Evolutionary conservation across 1,140 invertebrate genomes (phyloP).

Genomic region (Amphibalanus amphitrite): DNA sequence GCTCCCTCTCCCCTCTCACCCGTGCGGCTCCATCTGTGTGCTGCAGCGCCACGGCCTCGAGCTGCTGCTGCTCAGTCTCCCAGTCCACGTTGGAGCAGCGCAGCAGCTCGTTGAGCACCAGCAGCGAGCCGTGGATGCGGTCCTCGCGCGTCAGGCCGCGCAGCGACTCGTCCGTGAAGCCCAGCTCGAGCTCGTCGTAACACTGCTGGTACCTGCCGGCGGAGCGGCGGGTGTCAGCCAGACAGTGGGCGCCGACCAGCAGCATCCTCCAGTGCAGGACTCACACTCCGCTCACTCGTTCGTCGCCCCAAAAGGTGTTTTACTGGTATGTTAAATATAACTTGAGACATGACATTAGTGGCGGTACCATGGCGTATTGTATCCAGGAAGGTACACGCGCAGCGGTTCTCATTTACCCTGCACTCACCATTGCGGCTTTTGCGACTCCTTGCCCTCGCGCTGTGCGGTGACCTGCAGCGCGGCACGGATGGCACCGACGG

Average conservation of each 20-base stretch:
- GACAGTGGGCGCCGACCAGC: too few species aligned
- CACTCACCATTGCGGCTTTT: slow-evolving; percentile 68
- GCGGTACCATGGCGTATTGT: too few species aligned
- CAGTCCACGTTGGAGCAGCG: slow-evolving; percentile 78
- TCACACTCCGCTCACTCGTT: too few species aligned
- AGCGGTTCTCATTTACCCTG: too few species aligned
- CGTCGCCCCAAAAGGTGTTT: slow-evolving; percentile 85
- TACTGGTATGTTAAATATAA: too few species aligned
- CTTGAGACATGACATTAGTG: too few species aligned
- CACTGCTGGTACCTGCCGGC: slow-evolving; percentile 50
- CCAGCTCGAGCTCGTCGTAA: slow-evolving; percentile 66
- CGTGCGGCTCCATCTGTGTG: slow-evolving; percentile 89
- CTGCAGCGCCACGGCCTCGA: slow-evolving; percentile 70
- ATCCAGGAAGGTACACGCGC: too few species aligned
- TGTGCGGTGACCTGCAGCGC: slow-evolving; percentile 87
- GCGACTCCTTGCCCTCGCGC: slow-evolving; percentile 66
- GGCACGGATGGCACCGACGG: slow-evolving; percentile 77
- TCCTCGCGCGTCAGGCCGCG: slow-evolving; percentile 65
- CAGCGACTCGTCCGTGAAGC: slow-evolving; percentile 53
- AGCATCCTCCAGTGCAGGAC: too few species aligned
- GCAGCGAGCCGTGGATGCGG: slow-evolving; percentile 73
- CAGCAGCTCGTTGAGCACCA: slow-evolving; percentile 87
- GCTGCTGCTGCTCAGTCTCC: slow-evolving; percentile 58
- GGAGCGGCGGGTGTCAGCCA: background rate
- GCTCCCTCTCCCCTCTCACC: slow-evolving; percentile 84